A percentile compares a stretch with the other conserved stretches of the same genome.
Evolutionary conservation across 2,888 invertebrate species (phyloP).

Genomic region (Nymphalis urticae): DNA sequence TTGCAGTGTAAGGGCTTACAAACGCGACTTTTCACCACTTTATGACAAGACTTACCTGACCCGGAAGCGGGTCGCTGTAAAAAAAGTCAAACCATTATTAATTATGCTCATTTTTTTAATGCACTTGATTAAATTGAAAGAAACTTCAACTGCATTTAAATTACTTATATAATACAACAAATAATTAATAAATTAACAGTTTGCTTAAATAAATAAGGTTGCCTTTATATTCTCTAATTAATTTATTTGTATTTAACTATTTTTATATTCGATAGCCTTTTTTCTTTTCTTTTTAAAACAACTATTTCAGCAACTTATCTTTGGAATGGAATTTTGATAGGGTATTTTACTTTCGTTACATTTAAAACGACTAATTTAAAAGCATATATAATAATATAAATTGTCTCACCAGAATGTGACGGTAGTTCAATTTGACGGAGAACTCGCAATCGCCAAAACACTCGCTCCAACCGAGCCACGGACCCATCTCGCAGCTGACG

Average conservation of each 20-base stretch:
- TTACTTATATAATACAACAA: too few relatives aligned
- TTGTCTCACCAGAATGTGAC: slow-evolving; percentile 59
- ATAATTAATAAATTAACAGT: too few relatives aligned
- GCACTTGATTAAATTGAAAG: too few relatives aligned
- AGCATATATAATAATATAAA: background rate
- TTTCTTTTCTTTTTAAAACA: too few relatives aligned
- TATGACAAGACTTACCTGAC: slow-evolving; percentile 56
- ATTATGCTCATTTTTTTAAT: background rate
- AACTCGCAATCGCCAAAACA: slow-evolving; percentile 68
- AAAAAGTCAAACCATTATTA: background rate
- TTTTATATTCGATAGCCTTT: too few relatives aligned
- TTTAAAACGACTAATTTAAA: background rate
- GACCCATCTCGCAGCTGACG: slow-evolving; percentile 61
- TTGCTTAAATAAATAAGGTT: too few relatives aligned
- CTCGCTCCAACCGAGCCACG: slow-evolving; percentile 72
- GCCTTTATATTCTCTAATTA: too few relatives aligned
- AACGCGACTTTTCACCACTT: slow-evolving; percentile 60
- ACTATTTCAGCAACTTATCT: too few relatives aligned
- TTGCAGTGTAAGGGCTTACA: slow-evolving; percentile 63
- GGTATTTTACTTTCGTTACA: too few relatives aligned
- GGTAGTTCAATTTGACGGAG: slow-evolving; percentile 70
- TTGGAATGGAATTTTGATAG: too few relatives aligned
- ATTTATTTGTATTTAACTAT: too few relatives aligned
- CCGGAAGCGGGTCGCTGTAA: slow-evolving; percentile 49
- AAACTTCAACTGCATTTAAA: too few relatives aligned